phyloP scores from a whole-genome alignment of 2,888 invertebrate species.

The Halocaridina rubra region DNA sequence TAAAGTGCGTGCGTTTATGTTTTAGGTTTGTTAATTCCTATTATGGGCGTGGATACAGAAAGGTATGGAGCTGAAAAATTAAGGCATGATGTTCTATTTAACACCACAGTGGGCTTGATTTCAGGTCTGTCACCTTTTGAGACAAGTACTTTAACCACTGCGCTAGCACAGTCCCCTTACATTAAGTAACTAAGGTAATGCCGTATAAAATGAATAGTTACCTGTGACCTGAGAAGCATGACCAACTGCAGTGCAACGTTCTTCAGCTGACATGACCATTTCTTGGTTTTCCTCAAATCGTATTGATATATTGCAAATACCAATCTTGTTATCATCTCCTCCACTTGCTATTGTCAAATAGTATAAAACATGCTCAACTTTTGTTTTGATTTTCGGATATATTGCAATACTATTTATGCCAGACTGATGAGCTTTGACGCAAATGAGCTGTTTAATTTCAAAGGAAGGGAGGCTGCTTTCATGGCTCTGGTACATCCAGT shows the following conservation, averaged over 20 bases:
- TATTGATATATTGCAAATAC: conserved; percentile 21
- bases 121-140: too few species aligned
- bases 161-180: too few species aligned
- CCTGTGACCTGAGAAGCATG: background rate
- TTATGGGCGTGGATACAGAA: too few species aligned
- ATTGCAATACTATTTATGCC: conserved; percentile 33
- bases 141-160: too few species aligned
- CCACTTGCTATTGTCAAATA: conserved; percentile 31
- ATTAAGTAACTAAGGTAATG: too few species aligned
- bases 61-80: too few species aligned
- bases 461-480: background rate
- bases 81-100: too few species aligned
- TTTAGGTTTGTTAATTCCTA: too few species aligned
- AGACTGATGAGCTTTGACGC: conserved; percentile 30
- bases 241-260: background rate
- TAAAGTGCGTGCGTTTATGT: too few species aligned
- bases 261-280: background rate
- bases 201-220: background rate
- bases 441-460: background rate
- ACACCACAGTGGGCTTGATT: too few species aligned
- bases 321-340: conserved; percentile 42
- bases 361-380: background rate
- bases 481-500: too few species aligned
- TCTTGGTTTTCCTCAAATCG: background rate
- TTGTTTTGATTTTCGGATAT: background rate